Percentiles rank a stretch among this genome's conserved stretches.
Conservation (phyloP, 1,140 invertebrate genomes). For the Drosophila aff. region DNA sequence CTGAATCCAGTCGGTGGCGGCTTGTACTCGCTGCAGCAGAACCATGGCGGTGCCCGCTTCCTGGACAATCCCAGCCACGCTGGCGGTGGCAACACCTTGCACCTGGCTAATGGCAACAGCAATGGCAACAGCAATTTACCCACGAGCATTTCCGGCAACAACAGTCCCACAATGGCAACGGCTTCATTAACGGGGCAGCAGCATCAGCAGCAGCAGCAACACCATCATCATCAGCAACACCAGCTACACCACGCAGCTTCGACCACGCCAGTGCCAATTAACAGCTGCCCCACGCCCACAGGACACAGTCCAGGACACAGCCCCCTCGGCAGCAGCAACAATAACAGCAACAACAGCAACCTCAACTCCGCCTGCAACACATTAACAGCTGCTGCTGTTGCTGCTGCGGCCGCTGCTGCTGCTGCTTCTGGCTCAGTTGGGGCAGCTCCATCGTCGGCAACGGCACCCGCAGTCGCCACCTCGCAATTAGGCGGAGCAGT, state of each 20-base stretch:
- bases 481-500: constrained; percentile 55
- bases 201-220: constrained; percentile 35
- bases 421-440: constrained; percentile 48
- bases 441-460: constrained; percentile 56
- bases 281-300: constrained; percentile 77
- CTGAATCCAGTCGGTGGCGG: constrained; percentile 80
- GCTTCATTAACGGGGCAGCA: constrained; percentile 73
- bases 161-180: constrained; percentile 57
- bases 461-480: constrained; percentile 57
- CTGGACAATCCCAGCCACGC: constrained; percentile 73
- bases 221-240: constrained; percentile 54
- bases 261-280: constrained; percentile 68
- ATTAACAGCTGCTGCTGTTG: constrained; percentile 73
- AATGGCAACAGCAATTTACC: constrained; percentile 49
- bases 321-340: constrained; percentile 51
- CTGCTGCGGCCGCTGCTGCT: constrained; percentile 47
- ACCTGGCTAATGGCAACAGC: constrained; percentile 29
- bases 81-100: constrained; percentile 27
- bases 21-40: constrained; percentile 80
- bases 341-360: constrained; percentile 40
- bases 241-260: constrained; percentile 72
- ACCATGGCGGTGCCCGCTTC: constrained; percentile 80
- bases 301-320: constrained; percentile 77
- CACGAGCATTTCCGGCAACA: constrained; percentile 68
- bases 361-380: constrained; percentile 69